phyloP scores from a whole-genome alignment of 2,797 vertebrate genomes.

The Podarcis lilfordi region DNA sequence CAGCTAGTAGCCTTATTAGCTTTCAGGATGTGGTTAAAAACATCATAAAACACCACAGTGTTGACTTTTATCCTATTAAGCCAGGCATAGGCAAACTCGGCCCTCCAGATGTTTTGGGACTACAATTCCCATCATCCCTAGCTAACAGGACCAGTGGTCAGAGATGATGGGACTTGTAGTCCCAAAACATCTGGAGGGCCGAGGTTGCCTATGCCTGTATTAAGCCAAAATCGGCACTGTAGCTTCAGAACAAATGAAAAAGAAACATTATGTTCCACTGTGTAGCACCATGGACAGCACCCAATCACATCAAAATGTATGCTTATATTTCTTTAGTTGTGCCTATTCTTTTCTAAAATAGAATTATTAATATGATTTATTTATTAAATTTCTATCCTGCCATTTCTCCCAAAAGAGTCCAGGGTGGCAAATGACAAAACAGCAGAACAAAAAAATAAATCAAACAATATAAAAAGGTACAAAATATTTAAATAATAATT shows the following conservation, averaged over 20 bases:
- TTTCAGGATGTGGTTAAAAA: not conserved
- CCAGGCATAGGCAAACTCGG: no score
- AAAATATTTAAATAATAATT: no score
- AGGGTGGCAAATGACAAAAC: not conserved
- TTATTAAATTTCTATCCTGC: no score
- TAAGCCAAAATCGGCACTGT: not conserved
- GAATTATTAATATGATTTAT: not conserved
- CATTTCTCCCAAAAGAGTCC: no score
- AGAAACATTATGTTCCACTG: not conserved
- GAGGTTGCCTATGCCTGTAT: no score
- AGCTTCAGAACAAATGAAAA: not conserved
- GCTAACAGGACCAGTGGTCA: no score
- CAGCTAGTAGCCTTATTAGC: not conserved
- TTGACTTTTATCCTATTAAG: not conserved
- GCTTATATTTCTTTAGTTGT: accelerated
- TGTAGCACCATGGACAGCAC: conserved; percentile 6
- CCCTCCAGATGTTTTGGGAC: no score
- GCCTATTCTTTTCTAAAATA: not conserved
- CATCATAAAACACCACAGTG: not conserved
- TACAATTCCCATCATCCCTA: no score
- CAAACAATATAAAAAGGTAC: no score
- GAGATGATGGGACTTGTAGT: no score
- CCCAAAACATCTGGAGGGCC: no score
- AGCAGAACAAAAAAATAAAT: no score
- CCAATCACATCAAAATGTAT: not conserved